Percentiles rank a stretch among this genome's conserved stretches.
Evolutionary conservation across 2,797 vertebrate species (phyloP).

Genomic region (Todus mexicanus): DNA sequence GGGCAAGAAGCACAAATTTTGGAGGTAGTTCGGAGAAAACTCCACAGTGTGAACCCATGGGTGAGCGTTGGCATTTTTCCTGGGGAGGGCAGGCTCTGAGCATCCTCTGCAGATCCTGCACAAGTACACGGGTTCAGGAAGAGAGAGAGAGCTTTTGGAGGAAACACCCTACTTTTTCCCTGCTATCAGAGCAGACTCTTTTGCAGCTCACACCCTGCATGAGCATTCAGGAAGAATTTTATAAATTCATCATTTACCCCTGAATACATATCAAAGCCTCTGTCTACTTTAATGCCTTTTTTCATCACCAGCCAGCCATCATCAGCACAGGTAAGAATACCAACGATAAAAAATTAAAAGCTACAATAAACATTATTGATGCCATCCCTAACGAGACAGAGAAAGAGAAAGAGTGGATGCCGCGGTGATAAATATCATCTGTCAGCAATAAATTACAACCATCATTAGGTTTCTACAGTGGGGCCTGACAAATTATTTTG

Average conservation of each 20-base stretch:
- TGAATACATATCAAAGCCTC: neutral
- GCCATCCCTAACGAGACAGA: slow-evolving; percentile 54
- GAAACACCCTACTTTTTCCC: rapidly evolving
- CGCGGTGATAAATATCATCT: slow-evolving; percentile 30
- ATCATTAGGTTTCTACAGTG: slow-evolving; percentile 35
- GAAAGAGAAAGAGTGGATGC: slow-evolving; percentile 22
- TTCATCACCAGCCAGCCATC: slow-evolving; percentile 19
- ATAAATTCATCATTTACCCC: neutral
- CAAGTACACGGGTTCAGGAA: neutral
- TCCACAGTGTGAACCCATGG: too few species aligned
- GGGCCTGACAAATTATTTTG: slow-evolving; percentile 57
- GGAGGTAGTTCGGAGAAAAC: neutral
- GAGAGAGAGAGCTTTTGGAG: neutral
- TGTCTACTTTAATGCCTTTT: neutral
- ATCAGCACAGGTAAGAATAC: slow-evolving; percentile 49
- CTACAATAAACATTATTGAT: slow-evolving; percentile 72
- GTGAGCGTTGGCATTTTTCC: rapidly evolving
- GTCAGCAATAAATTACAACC: slow-evolving; percentile 66
- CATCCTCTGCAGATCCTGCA: neutral
- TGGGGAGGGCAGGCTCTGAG: neutral
- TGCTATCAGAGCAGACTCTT: too few species aligned
- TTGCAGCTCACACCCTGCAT: rapidly evolving
- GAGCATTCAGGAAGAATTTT: neutral
- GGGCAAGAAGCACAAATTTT: rapidly evolving
- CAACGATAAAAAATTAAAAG: slow-evolving; percentile 70